Evolutionary conservation across 2,797 vertebrate genomes (phyloP).

Genomic region (Micromesistius poutassou): DNA sequence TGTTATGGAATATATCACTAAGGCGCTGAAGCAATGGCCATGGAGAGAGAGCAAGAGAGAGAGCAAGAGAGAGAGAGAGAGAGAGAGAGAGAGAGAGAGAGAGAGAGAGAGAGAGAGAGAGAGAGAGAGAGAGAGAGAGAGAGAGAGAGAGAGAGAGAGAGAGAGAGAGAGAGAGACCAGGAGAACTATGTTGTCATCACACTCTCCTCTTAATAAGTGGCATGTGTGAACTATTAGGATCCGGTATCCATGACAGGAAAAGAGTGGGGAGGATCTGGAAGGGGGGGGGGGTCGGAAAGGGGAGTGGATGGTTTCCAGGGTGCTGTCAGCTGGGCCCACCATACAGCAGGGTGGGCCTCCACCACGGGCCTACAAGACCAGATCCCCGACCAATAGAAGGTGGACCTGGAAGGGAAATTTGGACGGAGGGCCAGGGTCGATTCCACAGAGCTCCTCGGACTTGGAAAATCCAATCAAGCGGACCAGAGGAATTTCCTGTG

Average conservation of each 20-base stretch:
- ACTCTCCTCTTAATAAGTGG: slow-evolving; percentile 39
- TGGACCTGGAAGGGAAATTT: slow-evolving; percentile 3
- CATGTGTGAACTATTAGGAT: slow-evolving; percentile 60
- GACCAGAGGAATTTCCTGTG: slow-evolving; percentile 29
- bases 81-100: slow-evolving; percentile 16
- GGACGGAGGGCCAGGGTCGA: slow-evolving; percentile 16
- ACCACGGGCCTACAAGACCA: not conserved
- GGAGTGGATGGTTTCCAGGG: slow-evolving; percentile 3
- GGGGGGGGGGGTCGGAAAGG: slow-evolving; percentile 6
- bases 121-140: slow-evolving; percentile 19
- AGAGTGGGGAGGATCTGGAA: slow-evolving; percentile 32
- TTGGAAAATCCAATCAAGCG: slow-evolving; percentile 34
- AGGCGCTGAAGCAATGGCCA: not conserved
- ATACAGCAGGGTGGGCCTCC: slow-evolving; percentile 10
- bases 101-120: slow-evolving; percentile 15
- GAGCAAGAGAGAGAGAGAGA: slow-evolving; percentile 17
- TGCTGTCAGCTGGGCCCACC: not conserved
- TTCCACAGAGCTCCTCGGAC: not conserved
- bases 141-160: slow-evolving; percentile 22
- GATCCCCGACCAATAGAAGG: slow-evolving; percentile 15
- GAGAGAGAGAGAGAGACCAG: slow-evolving; percentile 19
- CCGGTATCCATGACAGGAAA: slow-evolving; percentile 51
- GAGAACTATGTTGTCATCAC: slow-evolving; percentile 35
- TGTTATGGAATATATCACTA: not conserved
- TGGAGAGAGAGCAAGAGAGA: slow-evolving; percentile 20